These are phyloP conservation scores for Panulirus ornatus DNA, from an alignment of 1,140 invertebrate genomes.

Conservation along the genomic window DNA sequence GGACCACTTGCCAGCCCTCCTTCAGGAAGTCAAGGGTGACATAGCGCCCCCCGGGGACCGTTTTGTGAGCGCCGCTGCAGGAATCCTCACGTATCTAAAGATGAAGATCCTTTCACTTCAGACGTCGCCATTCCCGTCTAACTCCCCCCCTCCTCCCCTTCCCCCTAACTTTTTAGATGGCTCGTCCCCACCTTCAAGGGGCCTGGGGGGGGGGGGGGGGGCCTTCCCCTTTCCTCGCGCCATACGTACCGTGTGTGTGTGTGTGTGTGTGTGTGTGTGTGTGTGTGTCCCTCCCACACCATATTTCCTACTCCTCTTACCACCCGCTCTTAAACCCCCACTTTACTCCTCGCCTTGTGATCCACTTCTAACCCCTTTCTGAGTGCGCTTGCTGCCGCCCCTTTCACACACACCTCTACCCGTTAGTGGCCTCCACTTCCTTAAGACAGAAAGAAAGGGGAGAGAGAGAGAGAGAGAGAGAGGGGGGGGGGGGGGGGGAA, in stretches of 20 bases:
- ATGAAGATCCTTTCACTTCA: too few relatives aligned
- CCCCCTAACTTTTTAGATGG: too few relatives aligned
- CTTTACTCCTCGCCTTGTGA: too few relatives aligned
- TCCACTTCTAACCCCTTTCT: not conserved
- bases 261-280: too few relatives aligned
- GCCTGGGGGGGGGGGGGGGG: too few relatives aligned
- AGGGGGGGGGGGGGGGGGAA: not conserved
- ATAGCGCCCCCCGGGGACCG: not conserved
- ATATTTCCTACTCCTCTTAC: not conserved
- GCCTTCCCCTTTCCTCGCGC: too few relatives aligned
- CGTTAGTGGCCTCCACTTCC: not conserved
- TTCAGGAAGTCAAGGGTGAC: not conserved
- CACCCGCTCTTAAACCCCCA: not conserved
- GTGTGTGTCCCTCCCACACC: too few relatives aligned
- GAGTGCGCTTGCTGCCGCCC: not conserved
- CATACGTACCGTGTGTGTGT: too few relatives aligned
- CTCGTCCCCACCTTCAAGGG: too few relatives aligned
- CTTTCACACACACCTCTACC: not conserved
- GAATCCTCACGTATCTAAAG: not conserved
- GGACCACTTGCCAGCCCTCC: not conserved
- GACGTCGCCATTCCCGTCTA: too few relatives aligned
- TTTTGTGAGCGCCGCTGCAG: not conserved
- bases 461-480: slow-evolving; percentile 42
- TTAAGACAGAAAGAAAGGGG: not conserved
- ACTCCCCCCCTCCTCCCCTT: too few relatives aligned